Conservation (phyloP, 2,888 invertebrate species). For the Plebejus anna region DNA sequence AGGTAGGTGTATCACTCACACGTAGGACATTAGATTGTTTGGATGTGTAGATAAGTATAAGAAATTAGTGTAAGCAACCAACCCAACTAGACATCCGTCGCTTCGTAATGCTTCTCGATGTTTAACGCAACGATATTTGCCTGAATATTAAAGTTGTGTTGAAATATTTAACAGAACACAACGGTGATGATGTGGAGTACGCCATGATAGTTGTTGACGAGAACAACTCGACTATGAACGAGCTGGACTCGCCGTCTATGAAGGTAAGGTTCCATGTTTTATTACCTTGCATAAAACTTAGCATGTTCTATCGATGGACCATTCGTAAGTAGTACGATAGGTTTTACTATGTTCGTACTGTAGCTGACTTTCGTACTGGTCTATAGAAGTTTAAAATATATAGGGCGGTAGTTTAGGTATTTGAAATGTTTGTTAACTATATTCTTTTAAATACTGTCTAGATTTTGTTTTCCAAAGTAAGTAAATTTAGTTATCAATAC, state of each 20-base stretch:
- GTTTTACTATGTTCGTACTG: not conserved
- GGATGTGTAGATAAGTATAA: not conserved
- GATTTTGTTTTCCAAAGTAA: not conserved
- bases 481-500: not conserved
- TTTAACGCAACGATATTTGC: not conserved
- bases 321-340: constrained; percentile 18
- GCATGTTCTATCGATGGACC: constrained; percentile 22
- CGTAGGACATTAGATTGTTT: constrained; percentile 1
- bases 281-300: constrained; percentile 16
- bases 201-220: constrained; percentile 95
- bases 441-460: not conserved
- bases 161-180: constrained; percentile 61
- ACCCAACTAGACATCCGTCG: constrained; percentile 16
- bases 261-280: constrained; percentile 80
- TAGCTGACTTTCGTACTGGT: constrained; percentile 12
- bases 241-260: constrained; percentile 91
- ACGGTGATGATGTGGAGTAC: constrained; percentile 90
- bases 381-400: not conserved
- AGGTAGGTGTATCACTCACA: not conserved
- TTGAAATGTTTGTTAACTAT: not conserved
- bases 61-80: constrained; percentile 1
- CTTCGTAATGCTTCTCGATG: constrained; percentile 27
- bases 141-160: constrained; percentile 4
- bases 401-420: not conserved
- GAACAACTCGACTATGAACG: constrained; percentile 90